Percentiles rank a stretch among this genome's conserved stretches.
Evolutionary conservation across 2,797 vertebrate species (phyloP).

Genomic region (Emys orbicularis): DNA sequence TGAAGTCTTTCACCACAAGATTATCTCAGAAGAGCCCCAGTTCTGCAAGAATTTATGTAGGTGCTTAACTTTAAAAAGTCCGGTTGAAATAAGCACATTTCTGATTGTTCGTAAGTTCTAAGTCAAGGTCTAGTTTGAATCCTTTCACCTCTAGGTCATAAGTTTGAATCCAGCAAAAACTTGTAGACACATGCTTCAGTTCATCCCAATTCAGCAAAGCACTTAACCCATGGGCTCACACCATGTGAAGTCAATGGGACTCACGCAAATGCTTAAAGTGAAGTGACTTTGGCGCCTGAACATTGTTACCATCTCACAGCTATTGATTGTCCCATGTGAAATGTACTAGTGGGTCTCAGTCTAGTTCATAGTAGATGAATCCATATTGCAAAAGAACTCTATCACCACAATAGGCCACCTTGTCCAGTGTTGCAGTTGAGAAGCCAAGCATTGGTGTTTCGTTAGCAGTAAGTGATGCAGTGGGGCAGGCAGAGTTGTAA

Average conservation of each 20-base stretch:
- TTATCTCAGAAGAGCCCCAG: neutral
- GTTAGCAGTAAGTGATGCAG: neutral
- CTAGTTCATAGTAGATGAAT: neutral
- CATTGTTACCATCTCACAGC: neutral
- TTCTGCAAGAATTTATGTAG: neutral
- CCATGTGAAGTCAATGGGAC: neutral
- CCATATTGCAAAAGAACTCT: neutral
- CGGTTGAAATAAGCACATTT: neutral
- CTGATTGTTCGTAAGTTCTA: neutral
- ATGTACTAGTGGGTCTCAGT: neutral
- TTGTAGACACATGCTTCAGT: neutral
- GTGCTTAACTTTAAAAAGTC: neutral
- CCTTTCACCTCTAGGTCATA: neutral
- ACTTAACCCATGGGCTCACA: neutral
- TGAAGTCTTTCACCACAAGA: neutral
- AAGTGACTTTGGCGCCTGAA: neutral
- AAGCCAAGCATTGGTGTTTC: neutral
- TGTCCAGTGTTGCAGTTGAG: neutral
- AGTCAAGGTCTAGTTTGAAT: neutral
- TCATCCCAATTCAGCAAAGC: neutral
- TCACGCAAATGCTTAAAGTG: neutral
- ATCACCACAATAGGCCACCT: neutral
- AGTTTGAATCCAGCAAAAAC: neutral
- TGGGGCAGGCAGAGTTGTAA: neutral
- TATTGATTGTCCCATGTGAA: neutral